Conservation (phyloP, 2,797 vertebrate species). For the Myripristis jacobus region DNA sequence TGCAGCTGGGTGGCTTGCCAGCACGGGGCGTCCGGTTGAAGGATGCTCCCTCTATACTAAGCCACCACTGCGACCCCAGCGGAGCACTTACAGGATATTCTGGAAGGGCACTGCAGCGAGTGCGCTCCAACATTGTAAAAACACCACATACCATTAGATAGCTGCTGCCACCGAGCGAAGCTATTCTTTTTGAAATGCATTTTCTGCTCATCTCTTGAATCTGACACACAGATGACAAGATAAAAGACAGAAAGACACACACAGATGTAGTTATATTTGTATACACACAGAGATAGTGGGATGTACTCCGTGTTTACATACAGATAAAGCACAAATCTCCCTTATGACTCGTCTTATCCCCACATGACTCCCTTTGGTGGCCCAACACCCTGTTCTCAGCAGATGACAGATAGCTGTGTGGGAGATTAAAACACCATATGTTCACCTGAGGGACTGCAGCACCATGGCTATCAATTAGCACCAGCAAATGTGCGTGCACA, state of each 20-base stretch:
- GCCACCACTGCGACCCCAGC: too few relatives aligned
- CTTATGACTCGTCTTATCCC: not conserved
- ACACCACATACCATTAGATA: not conserved
- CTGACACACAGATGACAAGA: not conserved
- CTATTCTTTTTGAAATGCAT: not conserved
- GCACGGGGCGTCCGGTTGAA: too few relatives aligned
- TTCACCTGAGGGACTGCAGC: slow-evolving; percentile 32
- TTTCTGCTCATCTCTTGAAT: not conserved
- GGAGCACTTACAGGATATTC: too few relatives aligned
- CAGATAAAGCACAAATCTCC: not conserved
- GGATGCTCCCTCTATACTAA: too few relatives aligned
- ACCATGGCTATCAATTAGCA: slow-evolving; percentile 38
- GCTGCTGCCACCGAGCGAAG: not conserved
- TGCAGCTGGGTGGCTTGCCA: too few relatives aligned
- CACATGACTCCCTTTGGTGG: not conserved
- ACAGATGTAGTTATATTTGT: not conserved
- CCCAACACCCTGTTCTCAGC: not conserved
- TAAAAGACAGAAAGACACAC: not conserved
- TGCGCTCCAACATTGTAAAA: too few relatives aligned
- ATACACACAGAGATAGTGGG: not conserved
- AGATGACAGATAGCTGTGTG: not conserved
- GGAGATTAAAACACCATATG: slow-evolving; percentile 46
- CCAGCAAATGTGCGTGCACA: slow-evolving; percentile 9
- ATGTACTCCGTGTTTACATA: not conserved
- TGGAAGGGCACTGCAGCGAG: not conserved